Percentiles rank a stretch among this genome's conserved stretches.
phyloP scores from a whole-genome alignment of 2,113 vertebrate species.

The Micromys minutus region DNA sequence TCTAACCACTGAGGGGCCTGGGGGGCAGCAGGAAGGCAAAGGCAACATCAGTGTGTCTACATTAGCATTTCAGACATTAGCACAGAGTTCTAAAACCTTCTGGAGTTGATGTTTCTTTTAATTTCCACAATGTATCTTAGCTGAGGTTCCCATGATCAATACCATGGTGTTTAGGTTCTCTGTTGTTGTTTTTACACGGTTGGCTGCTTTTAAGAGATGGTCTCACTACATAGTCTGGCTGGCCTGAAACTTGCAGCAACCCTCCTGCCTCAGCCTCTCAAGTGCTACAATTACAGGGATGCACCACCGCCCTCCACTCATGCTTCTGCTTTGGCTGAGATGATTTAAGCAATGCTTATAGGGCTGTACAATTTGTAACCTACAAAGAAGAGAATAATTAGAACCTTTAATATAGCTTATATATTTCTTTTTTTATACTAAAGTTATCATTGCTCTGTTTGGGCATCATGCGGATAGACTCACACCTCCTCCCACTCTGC shows the following conservation, averaged over 20 bases:
- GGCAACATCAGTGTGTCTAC: neutral
- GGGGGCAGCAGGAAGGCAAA: conserved; percentile 21
- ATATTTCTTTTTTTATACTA: neutral
- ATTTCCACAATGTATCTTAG: neutral
- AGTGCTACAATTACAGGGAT: neutral
- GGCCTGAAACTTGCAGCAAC: neutral
- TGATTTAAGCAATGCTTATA: neutral
- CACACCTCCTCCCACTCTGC: fast-evolving
- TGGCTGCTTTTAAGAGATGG: neutral
- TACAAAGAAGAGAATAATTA: neutral
- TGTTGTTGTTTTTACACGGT: neutral
- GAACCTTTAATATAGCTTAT: neutral
- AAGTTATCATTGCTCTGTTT: neutral
- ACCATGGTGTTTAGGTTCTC: neutral
- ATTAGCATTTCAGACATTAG: neutral
- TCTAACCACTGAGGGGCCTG: conserved; percentile 98
- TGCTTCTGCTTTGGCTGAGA: neutral
- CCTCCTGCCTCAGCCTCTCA: neutral
- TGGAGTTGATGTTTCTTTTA: neutral
- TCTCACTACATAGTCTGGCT: neutral
- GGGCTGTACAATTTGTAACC: neutral
- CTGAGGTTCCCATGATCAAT: neutral
- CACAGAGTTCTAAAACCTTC: neutral
- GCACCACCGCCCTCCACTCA: neutral
- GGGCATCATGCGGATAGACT: fast-evolving